A percentile compares a stretch with the other conserved stretches of the same genome.
phyloP scores from a whole-genome alignment of 2,797 vertebrate genomes.

The Prionace glauca region DNA sequence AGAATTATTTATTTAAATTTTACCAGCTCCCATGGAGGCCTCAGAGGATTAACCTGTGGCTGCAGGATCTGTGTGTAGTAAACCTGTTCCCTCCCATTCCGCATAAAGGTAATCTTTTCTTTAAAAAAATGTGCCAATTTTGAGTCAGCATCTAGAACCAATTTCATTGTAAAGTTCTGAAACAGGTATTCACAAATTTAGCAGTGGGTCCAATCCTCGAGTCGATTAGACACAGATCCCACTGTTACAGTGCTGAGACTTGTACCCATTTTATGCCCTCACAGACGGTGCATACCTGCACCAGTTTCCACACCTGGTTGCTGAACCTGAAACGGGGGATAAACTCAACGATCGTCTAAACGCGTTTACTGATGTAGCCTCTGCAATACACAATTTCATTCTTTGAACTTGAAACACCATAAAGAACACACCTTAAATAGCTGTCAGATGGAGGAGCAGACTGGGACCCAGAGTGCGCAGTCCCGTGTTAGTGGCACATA shows the following conservation, averaged over 20 bases:
- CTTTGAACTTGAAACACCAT: background rate
- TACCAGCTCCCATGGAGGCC: too few relatives aligned
- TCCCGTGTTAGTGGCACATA: background rate
- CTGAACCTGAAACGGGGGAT: background rate
- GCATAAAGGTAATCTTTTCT: background rate
- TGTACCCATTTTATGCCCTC: background rate
- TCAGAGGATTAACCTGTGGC: background rate
- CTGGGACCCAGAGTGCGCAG: background rate
- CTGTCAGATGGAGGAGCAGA: background rate
- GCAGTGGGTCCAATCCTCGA: background rate
- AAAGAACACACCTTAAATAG: slow-evolving; percentile 18
- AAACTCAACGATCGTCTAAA: background rate
- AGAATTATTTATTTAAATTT: too few relatives aligned
- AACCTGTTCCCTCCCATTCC: background rate
- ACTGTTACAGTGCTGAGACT: background rate
- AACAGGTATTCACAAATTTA: background rate
- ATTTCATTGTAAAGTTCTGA: background rate
- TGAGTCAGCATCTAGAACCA: background rate
- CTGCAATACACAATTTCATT: background rate
- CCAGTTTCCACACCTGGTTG: background rate
- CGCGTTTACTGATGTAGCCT: background rate
- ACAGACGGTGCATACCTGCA: background rate
- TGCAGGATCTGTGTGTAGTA: background rate
- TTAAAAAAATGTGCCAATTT: background rate
- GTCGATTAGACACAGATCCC: background rate